These are phyloP conservation scores for Epirrita christyi DNA, from an alignment of 2,888 invertebrate species.

Conservation along the genomic window DNA sequence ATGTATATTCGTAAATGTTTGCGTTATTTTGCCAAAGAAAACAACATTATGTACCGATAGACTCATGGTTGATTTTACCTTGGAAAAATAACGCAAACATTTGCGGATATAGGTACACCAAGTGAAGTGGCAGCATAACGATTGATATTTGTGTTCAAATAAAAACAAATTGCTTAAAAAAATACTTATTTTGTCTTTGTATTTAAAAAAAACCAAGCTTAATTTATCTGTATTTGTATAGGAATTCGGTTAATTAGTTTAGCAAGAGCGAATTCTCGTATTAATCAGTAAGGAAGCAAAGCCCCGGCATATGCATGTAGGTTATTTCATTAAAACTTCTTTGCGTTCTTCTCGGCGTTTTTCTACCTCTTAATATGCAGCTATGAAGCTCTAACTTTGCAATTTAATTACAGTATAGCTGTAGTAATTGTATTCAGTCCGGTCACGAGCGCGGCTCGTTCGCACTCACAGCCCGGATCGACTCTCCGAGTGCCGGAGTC, in stretches of 20 bases:
- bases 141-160: too few relatives aligned
- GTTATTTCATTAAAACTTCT: conserved; percentile 62
- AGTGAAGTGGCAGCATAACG: too few relatives aligned
- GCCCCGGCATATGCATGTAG: conserved; percentile 35
- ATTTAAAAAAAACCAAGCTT: neutral
- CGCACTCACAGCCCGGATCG: conserved; percentile 35
- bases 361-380: conserved; percentile 59
- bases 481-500: conserved; percentile 41
- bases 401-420: conserved; percentile 65
- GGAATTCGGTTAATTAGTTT: conserved; percentile 10
- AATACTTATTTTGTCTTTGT: too few relatives aligned
- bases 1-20: too few relatives aligned
- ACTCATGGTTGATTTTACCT: too few relatives aligned
- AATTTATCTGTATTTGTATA: neutral
- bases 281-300: conserved; percentile 22
- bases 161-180: too few relatives aligned
- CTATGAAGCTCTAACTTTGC: conserved; percentile 62
- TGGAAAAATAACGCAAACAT: too few relatives aligned
- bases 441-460: conserved; percentile 51
- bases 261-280: conserved; percentile 20
- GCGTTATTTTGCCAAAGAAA: too few relatives aligned
- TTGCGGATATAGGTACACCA: too few relatives aligned
- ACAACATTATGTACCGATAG: too few relatives aligned
- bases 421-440: conserved; percentile 59
- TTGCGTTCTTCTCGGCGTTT: conserved; percentile 55